A percentile compares a stretch with the other conserved stretches of the same genome.
Evolutionary conservation across 2,113 vertebrate genomes (phyloP).

Genomic region (Polypterus bichir): DNA sequence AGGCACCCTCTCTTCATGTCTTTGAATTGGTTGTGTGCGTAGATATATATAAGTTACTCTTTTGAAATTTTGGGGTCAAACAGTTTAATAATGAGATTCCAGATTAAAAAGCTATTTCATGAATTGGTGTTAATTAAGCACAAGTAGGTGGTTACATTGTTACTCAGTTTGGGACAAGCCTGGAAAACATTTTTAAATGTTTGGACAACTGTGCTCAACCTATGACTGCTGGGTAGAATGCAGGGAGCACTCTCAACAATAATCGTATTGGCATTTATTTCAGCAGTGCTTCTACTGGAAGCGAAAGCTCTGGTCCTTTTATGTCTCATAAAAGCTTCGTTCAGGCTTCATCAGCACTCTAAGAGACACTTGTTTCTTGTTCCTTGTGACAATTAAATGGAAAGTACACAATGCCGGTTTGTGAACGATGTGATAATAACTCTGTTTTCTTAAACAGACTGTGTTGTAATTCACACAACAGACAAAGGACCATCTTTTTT

Average conservation of each 20-base stretch:
- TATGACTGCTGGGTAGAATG: conserved; percentile 9
- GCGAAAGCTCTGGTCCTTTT: conserved; percentile 8
- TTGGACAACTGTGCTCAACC: not conserved
- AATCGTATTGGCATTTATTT: conserved; percentile 5
- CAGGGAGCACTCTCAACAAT: conserved; percentile 2
- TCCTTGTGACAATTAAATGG: not conserved
- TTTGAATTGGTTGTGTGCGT: no score
- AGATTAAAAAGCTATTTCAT: no score
- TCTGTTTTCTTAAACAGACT: no score
- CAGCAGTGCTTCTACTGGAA: conserved; percentile 7
- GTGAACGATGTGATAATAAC: no score
- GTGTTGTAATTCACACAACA: no score
- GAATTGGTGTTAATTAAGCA: conserved; percentile 27
- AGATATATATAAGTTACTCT: no score
- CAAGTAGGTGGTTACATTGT: conserved; percentile 22
- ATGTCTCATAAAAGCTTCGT: not conserved
- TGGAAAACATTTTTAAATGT: conserved; percentile 2
- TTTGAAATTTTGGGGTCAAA: no score
- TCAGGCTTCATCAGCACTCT: not conserved
- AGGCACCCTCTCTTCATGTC: no score
- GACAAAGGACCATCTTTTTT: no score
- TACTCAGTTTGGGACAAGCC: conserved; percentile 18
- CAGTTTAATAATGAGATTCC: no score
- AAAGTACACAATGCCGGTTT: no score
- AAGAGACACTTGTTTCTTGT: not conserved